Evolutionary conservation across 1,140 invertebrate species (phyloP).

Genomic region (Tetranychus cinnabarinus): DNA sequence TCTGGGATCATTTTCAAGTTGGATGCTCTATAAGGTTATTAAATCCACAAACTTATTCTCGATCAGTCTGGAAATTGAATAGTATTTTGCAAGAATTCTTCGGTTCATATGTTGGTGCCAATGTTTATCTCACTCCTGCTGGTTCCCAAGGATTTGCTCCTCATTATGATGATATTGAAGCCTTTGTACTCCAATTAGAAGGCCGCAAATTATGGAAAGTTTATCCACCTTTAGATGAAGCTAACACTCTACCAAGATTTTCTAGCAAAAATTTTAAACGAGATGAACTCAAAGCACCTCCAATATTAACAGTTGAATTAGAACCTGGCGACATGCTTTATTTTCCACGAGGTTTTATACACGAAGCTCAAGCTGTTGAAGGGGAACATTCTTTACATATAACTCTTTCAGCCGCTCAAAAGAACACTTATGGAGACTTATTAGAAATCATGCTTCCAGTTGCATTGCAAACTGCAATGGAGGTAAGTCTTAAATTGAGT

Average conservation of each 20-base stretch:
- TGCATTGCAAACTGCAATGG: slow-evolving; percentile 44
- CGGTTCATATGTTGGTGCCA: slow-evolving; percentile 36
- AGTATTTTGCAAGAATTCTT: slow-evolving; percentile 80
- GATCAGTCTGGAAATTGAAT: slow-evolving; percentile 30
- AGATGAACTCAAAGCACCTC: slow-evolving; percentile 43
- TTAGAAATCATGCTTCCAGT: slow-evolving; percentile 49
- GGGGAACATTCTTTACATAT: slow-evolving; percentile 70
- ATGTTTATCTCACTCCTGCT: slow-evolving; percentile 50
- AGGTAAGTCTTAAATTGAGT: slow-evolving; percentile 7
- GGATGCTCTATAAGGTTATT: slow-evolving; percentile 73
- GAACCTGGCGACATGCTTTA: slow-evolving; percentile 75
- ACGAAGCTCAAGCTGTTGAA: slow-evolving; percentile 41
- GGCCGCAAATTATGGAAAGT: slow-evolving; percentile 83
- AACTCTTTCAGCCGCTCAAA: slow-evolving; percentile 73
- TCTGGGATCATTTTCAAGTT: slow-evolving; percentile 75
- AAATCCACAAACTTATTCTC: slow-evolving; percentile 74
- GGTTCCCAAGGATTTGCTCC: slow-evolving; percentile 90
- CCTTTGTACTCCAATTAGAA: slow-evolving; percentile 86
- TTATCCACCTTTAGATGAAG: slow-evolving; percentile 40
- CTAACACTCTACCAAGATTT: slow-evolving; percentile 35
- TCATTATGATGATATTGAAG: slow-evolving; percentile 96
- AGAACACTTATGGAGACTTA: slow-evolving; percentile 66
- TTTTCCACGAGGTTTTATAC: slow-evolving; percentile 67
- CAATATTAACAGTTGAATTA: slow-evolving; percentile 53
- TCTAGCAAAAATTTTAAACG: slow-evolving; percentile 61